A percentile compares a stretch with the other conserved stretches of the same genome.
Conservation (phyloP, 2,888 invertebrate genomes). For the Morpho achilles region DNA sequence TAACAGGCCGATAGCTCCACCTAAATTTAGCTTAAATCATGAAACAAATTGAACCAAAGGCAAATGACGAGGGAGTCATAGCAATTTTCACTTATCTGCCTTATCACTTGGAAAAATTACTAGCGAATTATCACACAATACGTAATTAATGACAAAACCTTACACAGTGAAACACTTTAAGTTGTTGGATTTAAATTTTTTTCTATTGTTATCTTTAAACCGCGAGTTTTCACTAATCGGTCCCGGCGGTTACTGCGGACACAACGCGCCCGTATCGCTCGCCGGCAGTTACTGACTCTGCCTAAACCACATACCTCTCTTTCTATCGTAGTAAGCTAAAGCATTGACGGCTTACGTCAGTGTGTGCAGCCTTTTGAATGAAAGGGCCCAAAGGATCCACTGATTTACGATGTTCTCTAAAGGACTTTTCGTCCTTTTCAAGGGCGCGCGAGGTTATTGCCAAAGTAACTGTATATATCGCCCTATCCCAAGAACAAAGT, state of each 20-base stretch:
- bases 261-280: constrained; percentile 50
- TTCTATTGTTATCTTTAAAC: constrained; percentile 6
- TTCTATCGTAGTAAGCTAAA: constrained; percentile 38
- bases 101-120: constrained; percentile 62
- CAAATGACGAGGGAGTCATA: constrained; percentile 56
- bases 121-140: constrained; percentile 39
- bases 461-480: background rate
- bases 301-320: constrained; percentile 31
- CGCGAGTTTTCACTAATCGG: constrained; percentile 17
- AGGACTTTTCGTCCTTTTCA: constrained; percentile 22
- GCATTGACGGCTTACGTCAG: constrained; percentile 68
- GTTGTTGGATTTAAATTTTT: background rate
- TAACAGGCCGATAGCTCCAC: constrained; percentile 19
- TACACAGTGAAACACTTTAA: constrained; percentile 33
- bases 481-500: too few relatives aligned
- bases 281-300: constrained; percentile 51
- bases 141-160: constrained; percentile 10
- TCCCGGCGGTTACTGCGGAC: constrained; percentile 18
- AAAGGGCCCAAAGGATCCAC: constrained; percentile 34
- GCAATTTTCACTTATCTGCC: constrained; percentile 64
- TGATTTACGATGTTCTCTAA: constrained; percentile 22
- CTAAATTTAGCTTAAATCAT: constrained; percentile 21
- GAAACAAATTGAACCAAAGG: constrained; percentile 43
- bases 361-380: constrained; percentile 55
- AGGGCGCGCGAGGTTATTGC: constrained; percentile 19